Evolutionary conservation across 2,888 invertebrate species (phyloP), one percentile per base, ranked within the genome.

Genomic region (Glomeris marginata): DNA sequence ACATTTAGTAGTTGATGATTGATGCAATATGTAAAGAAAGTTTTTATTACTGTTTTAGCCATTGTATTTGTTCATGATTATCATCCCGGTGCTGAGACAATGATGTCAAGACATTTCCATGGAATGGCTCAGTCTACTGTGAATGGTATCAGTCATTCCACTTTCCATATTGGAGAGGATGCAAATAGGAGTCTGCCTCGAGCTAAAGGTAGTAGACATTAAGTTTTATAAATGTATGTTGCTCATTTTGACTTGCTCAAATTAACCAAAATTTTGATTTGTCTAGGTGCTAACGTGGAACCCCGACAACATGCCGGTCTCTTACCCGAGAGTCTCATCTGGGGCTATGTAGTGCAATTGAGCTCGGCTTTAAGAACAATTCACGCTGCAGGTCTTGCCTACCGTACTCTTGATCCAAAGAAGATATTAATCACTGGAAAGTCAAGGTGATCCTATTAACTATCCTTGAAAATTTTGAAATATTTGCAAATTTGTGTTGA

Each of bases 11-110:
- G 4, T 28, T 28, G n/a, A n/a, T n/a, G n/a, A n/a, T n/a, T n/a
- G n/a, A n/a, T n/a, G n/a, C n/a, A n/a, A n/a, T n/a, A n/a, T n/a
- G n/a, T n/a, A n/a, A n/a, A n/a, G n/a, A n/a, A n/a, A n/a, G n/a
- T n/a, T n/a, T n/a, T n/a, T n/a, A n/a, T n/a, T n/a, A n/a, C 55
- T 58, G 55, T 70, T 73, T 34, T 69, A 90, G 94, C 97, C 51
- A 77, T 95, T 74, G 79, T 97, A 59, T 84, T 97, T 69, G 90
- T 94, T 49, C 97, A 94, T 69, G 91, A 94, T 65, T 97, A 85
- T 70, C 86, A 90, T 72, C 85, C 95, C 22, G 81, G 83, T 49
- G 84, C 90, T 50, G 84, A 84, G 64, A 94, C 92, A 0, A 69
- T 98, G 58, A 74, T 88, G 71, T 75, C 77, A 58, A 83, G 85